Conservation (phyloP, 2,888 invertebrate species). For the Himalopsyche tibetana region DNA sequence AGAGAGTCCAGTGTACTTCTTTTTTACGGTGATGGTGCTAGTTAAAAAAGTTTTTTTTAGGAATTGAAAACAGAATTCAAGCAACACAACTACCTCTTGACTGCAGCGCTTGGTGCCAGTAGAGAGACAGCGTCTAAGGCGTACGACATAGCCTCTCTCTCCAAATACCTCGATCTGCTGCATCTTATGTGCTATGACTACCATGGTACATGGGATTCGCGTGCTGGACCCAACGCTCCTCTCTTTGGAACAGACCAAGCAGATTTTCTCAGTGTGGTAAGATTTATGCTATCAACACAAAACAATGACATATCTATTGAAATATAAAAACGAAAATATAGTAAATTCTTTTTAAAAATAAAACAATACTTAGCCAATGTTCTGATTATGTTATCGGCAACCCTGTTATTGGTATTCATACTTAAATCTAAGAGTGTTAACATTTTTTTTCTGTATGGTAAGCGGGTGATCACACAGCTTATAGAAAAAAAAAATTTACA, state of each 20-base stretch:
- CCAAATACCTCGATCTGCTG: constrained; percentile 82
- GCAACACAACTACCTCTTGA: constrained; percentile 82
- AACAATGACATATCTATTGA: too few species aligned
- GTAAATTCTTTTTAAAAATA: too few species aligned
- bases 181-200: constrained; percentile 95
- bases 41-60: constrained; percentile 70
- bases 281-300: too few species aligned
- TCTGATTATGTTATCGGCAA: too few species aligned
- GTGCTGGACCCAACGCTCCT: constrained; percentile 88
- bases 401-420: too few species aligned
- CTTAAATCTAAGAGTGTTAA: too few species aligned
- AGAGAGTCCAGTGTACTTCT: too few species aligned
- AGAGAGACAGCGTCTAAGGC: constrained; percentile 85
- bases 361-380: too few species aligned
- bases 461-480: too few species aligned
- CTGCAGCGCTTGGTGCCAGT: constrained; percentile 89
- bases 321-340: too few species aligned
- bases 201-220: constrained; percentile 88
- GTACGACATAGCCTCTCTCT: constrained; percentile 85
- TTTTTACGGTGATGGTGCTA: neutral
- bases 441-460: too few species aligned
- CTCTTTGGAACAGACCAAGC: constrained; percentile 75
- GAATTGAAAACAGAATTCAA: constrained; percentile 85
- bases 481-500: too few species aligned
- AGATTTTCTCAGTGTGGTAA: constrained; percentile 83